Evolutionary conservation across 2,888 invertebrate species (phyloP).

Genomic region (Mimas tiliae): DNA sequence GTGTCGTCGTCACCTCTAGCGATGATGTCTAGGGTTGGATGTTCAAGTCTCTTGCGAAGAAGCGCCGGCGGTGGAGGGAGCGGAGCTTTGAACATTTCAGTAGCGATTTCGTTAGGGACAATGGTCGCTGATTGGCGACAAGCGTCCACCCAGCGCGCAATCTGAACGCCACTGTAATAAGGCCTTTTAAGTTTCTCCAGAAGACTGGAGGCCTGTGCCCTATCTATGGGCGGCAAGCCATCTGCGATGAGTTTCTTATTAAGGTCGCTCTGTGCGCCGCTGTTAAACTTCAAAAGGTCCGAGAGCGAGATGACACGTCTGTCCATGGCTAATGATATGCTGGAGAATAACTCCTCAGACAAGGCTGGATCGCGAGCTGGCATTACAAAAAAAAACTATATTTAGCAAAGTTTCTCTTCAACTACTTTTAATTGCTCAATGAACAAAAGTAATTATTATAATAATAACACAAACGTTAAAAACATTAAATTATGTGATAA

Average conservation of each 20-base stretch:
- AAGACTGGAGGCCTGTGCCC: neutral
- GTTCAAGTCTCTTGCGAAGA: neutral
- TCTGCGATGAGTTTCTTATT: neutral
- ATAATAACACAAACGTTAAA: no score
- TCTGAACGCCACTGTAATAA: conserved; percentile 25
- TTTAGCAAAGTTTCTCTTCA: neutral
- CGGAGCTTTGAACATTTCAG: conserved; percentile 7
- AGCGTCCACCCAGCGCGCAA: conserved; percentile 10
- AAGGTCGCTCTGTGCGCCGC: neutral
- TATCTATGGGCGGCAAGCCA: neutral
- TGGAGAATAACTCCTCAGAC: neutral
- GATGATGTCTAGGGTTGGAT: neutral
- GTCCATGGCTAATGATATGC: conserved; percentile 15
- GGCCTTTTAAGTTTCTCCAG: neutral
- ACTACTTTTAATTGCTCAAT: no score
- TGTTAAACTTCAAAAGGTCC: neutral
- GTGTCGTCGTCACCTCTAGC: neutral
- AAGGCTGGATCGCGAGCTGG: neutral
- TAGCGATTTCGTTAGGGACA: neutral
- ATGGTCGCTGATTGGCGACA: neutral
- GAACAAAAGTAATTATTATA: no score
- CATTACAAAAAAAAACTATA: neutral
- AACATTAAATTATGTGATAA: no score
- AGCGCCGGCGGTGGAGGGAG: neutral
- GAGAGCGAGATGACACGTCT: neutral